Base-by-base conservation (phyloP, 2,888 invertebrate species). In the Xanthorhoe spadicearia region DNA sequence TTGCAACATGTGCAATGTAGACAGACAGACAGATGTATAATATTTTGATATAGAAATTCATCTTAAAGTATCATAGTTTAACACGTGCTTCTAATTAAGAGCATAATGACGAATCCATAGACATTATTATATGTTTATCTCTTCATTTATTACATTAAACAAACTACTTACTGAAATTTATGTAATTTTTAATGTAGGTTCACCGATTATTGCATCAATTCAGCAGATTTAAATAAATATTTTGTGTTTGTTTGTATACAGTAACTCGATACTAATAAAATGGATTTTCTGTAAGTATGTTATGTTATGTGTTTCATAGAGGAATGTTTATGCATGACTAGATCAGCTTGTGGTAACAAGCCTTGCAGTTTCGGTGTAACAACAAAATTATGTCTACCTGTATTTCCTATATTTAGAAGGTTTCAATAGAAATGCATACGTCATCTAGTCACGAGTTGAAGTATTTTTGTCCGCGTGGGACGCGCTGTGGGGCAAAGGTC, bases 401-500 rank as follows among this genome's bases (percentile, higher is more conserved):
- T 48, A 3, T n/a, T 48, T 8, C 28, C 18, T 62, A 62, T 62
- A 52, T 56, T 51, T 32, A 54, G 53, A 7, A 2, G 32, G 8
- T 4, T 32, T 51, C 52, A 52, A 28, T 52, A 51, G 50, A 59
- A 50, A 13, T 58, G 51, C 50, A 38, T 19, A 51, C 58, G 58
- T 59, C 58, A 59, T 38, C 8, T 8, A 38, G 58, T 59, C 58
- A 51, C 58, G 58, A 51, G 58, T 51, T 35, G 48, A 56, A 1
- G 28, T 59, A 59, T 59, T 59, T 38, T 13, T 15, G 32, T 35
- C 6, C 17, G 17, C 48, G 48, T 48, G 48, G 48, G 48, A 48
- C 7, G 48, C 7, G 1, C 15, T 48, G 15, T 8, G 48, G 48
- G 6, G 5, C 48, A 48, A 48, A 48, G 48, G 48, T 48, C 7